phyloP scores from a whole-genome alignment of 64 coral and sea anemone genomes.

The Catalaphyllia jardinei region DNA sequence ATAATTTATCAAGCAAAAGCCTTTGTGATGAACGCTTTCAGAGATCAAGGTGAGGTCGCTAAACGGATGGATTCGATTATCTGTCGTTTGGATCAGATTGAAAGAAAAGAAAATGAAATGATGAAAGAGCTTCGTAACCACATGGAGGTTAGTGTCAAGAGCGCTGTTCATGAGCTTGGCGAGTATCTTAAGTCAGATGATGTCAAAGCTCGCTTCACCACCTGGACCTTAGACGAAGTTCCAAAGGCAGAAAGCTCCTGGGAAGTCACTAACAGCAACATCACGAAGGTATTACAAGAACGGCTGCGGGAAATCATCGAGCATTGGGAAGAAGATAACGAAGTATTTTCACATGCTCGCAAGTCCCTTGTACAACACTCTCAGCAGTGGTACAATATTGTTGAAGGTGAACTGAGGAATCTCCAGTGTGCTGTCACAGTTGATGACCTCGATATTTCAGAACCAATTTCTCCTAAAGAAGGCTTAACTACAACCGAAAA shows the following conservation, averaged over 20 bases:
- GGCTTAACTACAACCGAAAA: neutral
- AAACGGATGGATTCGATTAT: neutral
- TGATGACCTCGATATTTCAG: neutral
- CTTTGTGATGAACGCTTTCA: neutral
- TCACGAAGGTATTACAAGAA: neutral
- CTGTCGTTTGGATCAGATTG: neutral
- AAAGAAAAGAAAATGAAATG: neutral
- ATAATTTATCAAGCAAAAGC: neutral
- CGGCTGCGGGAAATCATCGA: slow-evolving; percentile 9
- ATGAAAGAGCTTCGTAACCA: neutral
- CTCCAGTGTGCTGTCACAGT: neutral
- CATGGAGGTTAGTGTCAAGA: neutral
- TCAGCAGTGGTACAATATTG: neutral
- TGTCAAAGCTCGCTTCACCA: neutral
- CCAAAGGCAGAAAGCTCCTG: slow-evolving; percentile 18
- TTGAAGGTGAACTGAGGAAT: neutral
- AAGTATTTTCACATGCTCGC: slow-evolving; percentile 15
- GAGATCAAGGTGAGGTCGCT: neutral
- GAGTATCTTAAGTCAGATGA: neutral
- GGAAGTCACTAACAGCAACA: neutral
- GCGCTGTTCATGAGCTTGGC: neutral
- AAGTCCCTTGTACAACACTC: neutral
- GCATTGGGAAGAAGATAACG: slow-evolving; percentile 29
- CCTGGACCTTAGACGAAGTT: slow-evolving; percentile 16
- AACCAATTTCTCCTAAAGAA: neutral